Percentiles rank a stretch among this genome's conserved stretches.
Evolutionary conservation across 2,888 invertebrate genomes (phyloP).

Genomic region (Hyposoter dolosus): DNA sequence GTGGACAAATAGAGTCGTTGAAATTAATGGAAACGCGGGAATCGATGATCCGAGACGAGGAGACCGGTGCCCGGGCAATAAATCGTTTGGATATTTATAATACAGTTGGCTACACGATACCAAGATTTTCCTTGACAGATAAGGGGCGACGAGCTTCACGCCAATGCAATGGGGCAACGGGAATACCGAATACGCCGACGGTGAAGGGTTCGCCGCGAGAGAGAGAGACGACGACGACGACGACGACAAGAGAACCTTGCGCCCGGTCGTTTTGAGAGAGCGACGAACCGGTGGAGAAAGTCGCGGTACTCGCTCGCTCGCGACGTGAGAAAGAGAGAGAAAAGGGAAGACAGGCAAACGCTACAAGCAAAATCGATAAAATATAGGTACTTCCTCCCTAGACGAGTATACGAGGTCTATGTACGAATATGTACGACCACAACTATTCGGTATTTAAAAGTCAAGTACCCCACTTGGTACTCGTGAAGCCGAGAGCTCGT

Average conservation of each 20-base stretch:
- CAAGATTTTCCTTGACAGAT: conserved; percentile 61
- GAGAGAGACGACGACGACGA: conserved; percentile 9
- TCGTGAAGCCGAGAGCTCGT: conserved; percentile 5
- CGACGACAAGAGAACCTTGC: conserved; percentile 52
- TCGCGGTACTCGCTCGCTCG: conserved; percentile 55
- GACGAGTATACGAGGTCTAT: conserved; percentile 13
- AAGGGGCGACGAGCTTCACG: conserved; percentile 50
- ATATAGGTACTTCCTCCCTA: conserved; percentile 59
- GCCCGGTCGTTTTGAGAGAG: conserved; percentile 54
- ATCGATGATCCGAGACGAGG: conserved; percentile 31
- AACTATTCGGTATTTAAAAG: conserved; percentile 43
- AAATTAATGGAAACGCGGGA: conserved; percentile 27
- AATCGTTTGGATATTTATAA: neutral
- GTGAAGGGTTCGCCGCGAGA: conserved; percentile 42
- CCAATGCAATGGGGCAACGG: conserved; percentile 9
- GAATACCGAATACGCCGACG: conserved; percentile 59
- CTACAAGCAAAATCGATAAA: conserved; percentile 64
- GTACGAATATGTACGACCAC: conserved; percentile 30
- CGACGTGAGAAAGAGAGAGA: conserved; percentile 36
- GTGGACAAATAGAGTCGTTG: neutral
- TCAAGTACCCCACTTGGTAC: conserved; percentile 26
- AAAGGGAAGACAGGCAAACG: conserved; percentile 25
- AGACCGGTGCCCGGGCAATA: conserved; percentile 3
- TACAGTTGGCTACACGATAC: conserved; percentile 27
- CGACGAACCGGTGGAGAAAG: conserved; percentile 48